phyloP scores from a whole-genome alignment of 2,888 invertebrate species.

The Callyntrura guangdongensis region DNA sequence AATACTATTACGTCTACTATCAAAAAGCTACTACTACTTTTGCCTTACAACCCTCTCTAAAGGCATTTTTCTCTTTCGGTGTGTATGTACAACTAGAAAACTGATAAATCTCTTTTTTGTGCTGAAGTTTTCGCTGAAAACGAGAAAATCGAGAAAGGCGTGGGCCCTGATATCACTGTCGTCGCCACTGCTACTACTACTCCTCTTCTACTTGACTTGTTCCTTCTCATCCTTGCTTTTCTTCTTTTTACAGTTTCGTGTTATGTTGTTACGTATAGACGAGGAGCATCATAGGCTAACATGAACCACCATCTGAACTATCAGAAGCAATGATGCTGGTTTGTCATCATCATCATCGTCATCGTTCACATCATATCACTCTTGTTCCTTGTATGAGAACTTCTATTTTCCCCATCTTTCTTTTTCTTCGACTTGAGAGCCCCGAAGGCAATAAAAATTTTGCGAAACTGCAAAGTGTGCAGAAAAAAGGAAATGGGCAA shows the following conservation, averaged over 20 bases:
- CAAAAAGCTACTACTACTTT: slow-evolving; percentile 13
- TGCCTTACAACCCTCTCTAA: background rate
- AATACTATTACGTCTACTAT: slow-evolving; percentile 29
- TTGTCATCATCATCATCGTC: background rate
- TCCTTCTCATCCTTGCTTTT: slow-evolving; percentile 12
- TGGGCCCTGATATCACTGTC: slow-evolving; percentile 30
- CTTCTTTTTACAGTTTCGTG: background rate
- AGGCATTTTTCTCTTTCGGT: slow-evolving; percentile 21
- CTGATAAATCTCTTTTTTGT: slow-evolving; percentile 72
- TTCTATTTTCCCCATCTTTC: background rate
- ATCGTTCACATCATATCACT: background rate
- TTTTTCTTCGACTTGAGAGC: slow-evolving; percentile 44
- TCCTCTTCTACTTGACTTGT: slow-evolving; percentile 62
- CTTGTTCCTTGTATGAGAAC: background rate
- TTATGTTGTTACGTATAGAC: slow-evolving; percentile 14
- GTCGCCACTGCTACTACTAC: background rate
- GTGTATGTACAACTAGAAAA: slow-evolving; percentile 43
- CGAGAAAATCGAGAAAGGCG: slow-evolving; percentile 70
- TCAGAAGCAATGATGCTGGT: background rate
- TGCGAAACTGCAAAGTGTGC: slow-evolving; percentile 68
- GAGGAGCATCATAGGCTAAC: background rate
- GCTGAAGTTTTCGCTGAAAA: slow-evolving; percentile 63
- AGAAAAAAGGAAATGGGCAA: slow-evolving; percentile 69
- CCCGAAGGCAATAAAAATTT: slow-evolving; percentile 73
- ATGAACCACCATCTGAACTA: background rate